Evolutionary conservation across 2,113 vertebrate species (phyloP).

Genomic region (Dolichotis patagonum): DNA sequence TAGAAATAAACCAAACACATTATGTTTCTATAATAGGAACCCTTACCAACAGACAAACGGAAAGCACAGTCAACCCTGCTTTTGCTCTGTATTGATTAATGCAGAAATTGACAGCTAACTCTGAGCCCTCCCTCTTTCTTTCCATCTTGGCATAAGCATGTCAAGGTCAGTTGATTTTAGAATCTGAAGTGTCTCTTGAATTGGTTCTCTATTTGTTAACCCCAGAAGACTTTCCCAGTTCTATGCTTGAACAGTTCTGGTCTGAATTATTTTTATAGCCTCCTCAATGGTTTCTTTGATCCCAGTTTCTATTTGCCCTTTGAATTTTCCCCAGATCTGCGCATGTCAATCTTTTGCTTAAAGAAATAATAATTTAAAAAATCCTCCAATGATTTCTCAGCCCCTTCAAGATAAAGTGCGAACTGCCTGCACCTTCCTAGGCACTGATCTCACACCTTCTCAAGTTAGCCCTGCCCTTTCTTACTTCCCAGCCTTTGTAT

Average conservation of each 20-base stretch:
- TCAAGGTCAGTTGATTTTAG: neutral
- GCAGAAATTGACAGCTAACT: fast-evolving
- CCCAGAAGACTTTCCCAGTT: neutral
- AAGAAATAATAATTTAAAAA: neutral
- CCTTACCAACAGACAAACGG: neutral
- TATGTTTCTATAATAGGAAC: neutral
- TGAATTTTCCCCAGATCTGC: neutral
- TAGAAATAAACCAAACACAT: neutral
- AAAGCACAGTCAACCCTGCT: neutral
- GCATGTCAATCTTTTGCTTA: neutral
- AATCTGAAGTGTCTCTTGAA: neutral
- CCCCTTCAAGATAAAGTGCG: neutral
- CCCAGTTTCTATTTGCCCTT: neutral
- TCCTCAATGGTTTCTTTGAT: neutral
- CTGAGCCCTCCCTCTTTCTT: neutral
- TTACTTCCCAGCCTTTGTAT: neutral
- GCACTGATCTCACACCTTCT: neutral
- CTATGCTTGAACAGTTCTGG: neutral
- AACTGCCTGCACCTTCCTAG: neutral
- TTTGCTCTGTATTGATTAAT: neutral
- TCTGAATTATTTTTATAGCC: neutral
- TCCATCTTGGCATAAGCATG: neutral
- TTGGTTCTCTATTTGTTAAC: neutral
- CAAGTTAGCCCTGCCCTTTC: neutral
- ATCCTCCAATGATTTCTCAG: neutral